Base-by-base conservation (phyloP, 2,797 vertebrate species). In the Zonotrichia albicollis region DNA sequence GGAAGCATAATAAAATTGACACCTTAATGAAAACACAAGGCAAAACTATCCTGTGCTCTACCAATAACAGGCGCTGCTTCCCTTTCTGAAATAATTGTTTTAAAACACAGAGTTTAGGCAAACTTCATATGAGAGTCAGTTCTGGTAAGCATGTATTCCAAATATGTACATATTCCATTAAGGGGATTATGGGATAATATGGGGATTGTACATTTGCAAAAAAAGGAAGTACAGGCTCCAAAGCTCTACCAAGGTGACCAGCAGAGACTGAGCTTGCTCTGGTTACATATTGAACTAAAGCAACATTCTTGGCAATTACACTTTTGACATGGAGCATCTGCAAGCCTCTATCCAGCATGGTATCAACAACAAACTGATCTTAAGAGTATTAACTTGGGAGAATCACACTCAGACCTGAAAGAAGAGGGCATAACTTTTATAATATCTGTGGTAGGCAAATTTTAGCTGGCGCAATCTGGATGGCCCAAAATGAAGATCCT, bases 331-430 rank as follows among this genome's bases (percentile, higher is more conserved):
- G 36, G 32, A 82, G 40, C 18, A 70, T 18, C 55, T 55, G 45
- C 12, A 82, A 72, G 34, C 25, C 19, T 50, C 30, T 20, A 48
- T 3, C 26, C 53, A 71, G 61, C 16, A 46, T 0, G 0, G 1
- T 10, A 51, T 12, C 38, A 66, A 34, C 30, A 75, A 48, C 38
- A 74, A 87, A 67, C 18, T 57, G 34, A 57, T 17, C 29, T 77
- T 21, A 34, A 62, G 7, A 14, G 1, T 4, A 48, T 34, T 51
- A 34, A 42, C 14, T 48, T 38, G 20, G 20, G 16, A 8, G 5
- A 42, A 57, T 55, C 30, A 25, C 36, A 34, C 23, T n/a, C 21
- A 20, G 32, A 43, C 8, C 8, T 2, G 3, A 43, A 68, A 62
- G 22, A 62, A 6, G 10, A 68, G 9, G 5, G 5, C 1, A 1